Percentiles rank a stretch among this genome's conserved stretches.
Conservation (phyloP, 2,888 invertebrate species). For the Anoplius nigerrimus region DNA sequence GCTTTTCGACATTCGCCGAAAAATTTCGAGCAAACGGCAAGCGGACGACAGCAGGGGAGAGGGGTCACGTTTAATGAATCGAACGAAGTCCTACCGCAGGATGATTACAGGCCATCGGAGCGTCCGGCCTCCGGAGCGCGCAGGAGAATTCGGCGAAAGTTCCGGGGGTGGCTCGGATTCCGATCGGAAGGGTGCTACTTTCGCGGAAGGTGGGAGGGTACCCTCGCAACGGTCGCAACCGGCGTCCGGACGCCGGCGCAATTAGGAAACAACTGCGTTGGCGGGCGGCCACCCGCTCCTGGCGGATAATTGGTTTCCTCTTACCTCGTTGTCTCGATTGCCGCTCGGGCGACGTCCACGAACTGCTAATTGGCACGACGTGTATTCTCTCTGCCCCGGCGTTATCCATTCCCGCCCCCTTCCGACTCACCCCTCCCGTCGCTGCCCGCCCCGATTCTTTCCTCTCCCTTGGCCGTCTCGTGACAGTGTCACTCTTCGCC, state of each 20-base stretch:
- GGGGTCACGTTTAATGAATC: too few relatives aligned
- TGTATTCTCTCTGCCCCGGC: slow-evolving; percentile 37
- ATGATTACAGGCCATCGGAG: neutral
- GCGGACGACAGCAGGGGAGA: too few relatives aligned
- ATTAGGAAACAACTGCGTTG: slow-evolving; percentile 63
- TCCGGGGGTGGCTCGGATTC: slow-evolving; percentile 21
- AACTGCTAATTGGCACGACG: slow-evolving; percentile 54
- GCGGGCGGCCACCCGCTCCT: slow-evolving; percentile 49
- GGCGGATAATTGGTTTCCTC: slow-evolving; percentile 60
- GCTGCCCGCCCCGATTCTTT: neutral
- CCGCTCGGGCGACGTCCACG: slow-evolving; percentile 47
- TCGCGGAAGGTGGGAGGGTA: neutral
- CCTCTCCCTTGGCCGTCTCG: neutral
- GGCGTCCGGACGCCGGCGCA: slow-evolving; percentile 53
- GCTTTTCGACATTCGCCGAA: too few relatives aligned
- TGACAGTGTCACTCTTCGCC: neutral
- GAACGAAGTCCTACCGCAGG: too few relatives aligned
- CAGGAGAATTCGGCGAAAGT: slow-evolving; percentile 34
- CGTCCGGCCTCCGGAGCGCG: neutral
- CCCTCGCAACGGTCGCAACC: slow-evolving; percentile 20
- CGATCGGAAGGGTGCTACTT: slow-evolving; percentile 12
- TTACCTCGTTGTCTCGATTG: slow-evolving; percentile 58
- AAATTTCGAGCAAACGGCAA: too few relatives aligned
- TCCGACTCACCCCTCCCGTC: neutral
- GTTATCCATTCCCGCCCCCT: neutral